A percentile compares a stretch with the other conserved stretches of the same genome.
Conservation (phyloP, 2,797 vertebrate species). For the Danio aesculapii region DNA sequence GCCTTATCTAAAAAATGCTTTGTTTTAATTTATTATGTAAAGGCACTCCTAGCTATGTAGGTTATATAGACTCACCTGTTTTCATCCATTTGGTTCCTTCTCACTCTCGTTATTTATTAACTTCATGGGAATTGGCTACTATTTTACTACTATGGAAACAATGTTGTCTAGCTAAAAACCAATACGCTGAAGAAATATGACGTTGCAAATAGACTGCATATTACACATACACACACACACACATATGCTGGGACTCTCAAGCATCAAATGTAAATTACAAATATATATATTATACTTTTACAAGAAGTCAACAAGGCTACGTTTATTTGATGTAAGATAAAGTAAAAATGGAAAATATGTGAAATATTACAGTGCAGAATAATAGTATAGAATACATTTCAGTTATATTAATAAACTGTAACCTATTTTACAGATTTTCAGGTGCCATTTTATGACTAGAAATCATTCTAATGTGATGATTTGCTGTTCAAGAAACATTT, state of each 20-base stretch:
- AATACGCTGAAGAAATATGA: background rate
- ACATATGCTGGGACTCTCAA: background rate
- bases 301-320: no score
- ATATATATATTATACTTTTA: no score
- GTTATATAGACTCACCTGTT: background rate
- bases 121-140: slow-evolving; percentile 23
- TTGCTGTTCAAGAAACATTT: background rate
- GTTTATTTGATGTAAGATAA: no score
- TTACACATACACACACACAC: no score
- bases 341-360: no score
- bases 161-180: background rate
- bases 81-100: slow-evolving; percentile 21
- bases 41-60: background rate
- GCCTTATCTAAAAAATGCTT: background rate
- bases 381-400: no score
- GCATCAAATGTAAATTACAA: background rate
- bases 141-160: slow-evolving; percentile 15
- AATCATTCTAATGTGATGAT: slow-evolving; percentile 1
- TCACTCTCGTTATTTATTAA: slow-evolving; percentile 34
- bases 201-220: background rate
- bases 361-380: no score
- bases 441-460: background rate
- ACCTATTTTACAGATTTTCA: no score
- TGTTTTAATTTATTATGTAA: background rate
- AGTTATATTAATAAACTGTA: no score